Conservation (phyloP, 2,888 invertebrate species). For the Argyra leucocephala region DNA sequence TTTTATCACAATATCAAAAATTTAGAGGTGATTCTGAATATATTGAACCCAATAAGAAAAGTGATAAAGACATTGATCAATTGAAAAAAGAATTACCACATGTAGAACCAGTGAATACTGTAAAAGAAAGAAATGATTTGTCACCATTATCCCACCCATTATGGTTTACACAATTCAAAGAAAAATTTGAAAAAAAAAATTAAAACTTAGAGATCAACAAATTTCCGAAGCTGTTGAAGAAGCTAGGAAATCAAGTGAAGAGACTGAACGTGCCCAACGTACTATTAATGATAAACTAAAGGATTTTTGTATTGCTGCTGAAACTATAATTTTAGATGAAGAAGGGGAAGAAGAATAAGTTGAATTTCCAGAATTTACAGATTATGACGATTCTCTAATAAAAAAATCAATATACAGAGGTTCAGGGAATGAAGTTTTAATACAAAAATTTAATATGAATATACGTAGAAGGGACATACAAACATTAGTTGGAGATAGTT, state of each 20-base stretch:
- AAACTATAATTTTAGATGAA: conserved; percentile 46
- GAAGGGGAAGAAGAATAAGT: conserved; percentile 45
- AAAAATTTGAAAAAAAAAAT: conserved; percentile 43
- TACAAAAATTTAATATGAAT: conserved; percentile 48
- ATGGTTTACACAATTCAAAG: conserved; percentile 49
- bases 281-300: conserved; percentile 44
- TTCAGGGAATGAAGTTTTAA: conserved; percentile 49
- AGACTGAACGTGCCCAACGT: conserved; percentile 44
- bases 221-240: conserved; percentile 45
- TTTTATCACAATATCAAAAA: conserved; percentile 28
- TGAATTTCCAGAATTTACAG: conserved; percentile 54
- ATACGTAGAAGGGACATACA: conserved; percentile 70
- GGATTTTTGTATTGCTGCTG: conserved; percentile 35
- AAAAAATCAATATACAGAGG: conserved; percentile 51
- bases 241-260: conserved; percentile 28
- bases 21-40: conserved; percentile 14
- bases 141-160: conserved; percentile 45
- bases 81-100: conserved; percentile 35
- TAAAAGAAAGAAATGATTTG: conserved; percentile 50
- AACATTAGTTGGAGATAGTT: conserved; percentile 72
- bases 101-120: conserved; percentile 46
- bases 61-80: conserved; percentile 26
- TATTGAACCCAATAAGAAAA: neutral
- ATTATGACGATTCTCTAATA: conserved; percentile 54
- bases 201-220: conserved; percentile 41